Conservation (phyloP, 2,888 invertebrate species). For the Cacoxenus indagator region DNA sequence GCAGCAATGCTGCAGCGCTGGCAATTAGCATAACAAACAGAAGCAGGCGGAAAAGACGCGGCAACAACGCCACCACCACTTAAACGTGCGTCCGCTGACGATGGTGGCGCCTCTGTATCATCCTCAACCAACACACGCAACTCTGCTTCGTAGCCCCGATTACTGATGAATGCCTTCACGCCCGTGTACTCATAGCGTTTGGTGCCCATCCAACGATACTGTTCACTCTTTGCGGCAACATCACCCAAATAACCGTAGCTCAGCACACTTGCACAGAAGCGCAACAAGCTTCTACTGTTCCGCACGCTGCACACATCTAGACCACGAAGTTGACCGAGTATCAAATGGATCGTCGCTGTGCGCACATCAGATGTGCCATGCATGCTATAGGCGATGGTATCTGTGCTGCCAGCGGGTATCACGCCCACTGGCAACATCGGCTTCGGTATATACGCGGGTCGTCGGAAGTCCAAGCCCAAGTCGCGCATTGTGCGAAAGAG, state of each 20-base stretch:
- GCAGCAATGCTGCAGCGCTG: conserved; percentile 54
- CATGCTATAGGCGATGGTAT: conserved; percentile 83
- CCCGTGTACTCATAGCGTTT: conserved; percentile 84
- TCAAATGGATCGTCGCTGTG: conserved; percentile 86
- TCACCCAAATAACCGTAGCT: conserved; percentile 91
- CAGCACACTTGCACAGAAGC: conserved; percentile 82
- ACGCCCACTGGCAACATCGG: conserved; percentile 71
- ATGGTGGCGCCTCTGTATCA: conserved; percentile 45
- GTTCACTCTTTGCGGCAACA: conserved; percentile 83
- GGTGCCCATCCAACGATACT: conserved; percentile 89
- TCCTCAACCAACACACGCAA: conserved; percentile 71
- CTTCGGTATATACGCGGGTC: conserved; percentile 66
- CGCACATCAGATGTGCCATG: conserved; percentile 84
- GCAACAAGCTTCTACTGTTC: conserved; percentile 74
- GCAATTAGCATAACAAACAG: conserved; percentile 59
- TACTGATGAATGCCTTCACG: conserved; percentile 76
- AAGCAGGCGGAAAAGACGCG: conserved; percentile 24
- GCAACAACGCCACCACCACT: conserved; percentile 21
- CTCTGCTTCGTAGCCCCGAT: conserved; percentile 78
- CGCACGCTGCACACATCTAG: conserved; percentile 82
- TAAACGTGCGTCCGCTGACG: conserved; percentile 48
- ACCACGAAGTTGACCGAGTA: conserved; percentile 81
- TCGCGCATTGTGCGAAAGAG: conserved; percentile 73
- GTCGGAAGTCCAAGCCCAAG: conserved; percentile 55
- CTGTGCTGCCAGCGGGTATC: conserved; percentile 83